phyloP scores from a whole-genome alignment of 2,888 invertebrate species.

The Lobophora halterata region DNA sequence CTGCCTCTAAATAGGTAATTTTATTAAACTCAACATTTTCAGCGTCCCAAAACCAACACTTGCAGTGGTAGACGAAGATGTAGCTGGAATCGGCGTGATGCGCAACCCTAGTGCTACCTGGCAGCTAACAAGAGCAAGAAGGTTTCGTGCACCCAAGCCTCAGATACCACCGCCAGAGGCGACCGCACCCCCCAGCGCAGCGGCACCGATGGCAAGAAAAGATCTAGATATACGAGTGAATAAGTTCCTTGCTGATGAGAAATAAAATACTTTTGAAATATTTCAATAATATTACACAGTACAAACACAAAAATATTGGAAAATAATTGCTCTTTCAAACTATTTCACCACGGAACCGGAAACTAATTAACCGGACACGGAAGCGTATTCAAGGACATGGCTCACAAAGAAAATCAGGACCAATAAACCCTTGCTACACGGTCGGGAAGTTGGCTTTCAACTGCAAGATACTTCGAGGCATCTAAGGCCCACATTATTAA shows the following conservation, averaged over 20 bases:
- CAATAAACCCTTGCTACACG: too few relatives aligned
- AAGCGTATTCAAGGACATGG: too few relatives aligned
- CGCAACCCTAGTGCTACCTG: conserved; percentile 59
- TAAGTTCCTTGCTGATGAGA: conserved; percentile 48
- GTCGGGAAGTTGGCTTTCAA: too few relatives aligned
- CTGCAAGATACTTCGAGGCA: too few relatives aligned
- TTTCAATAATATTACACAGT: background rate
- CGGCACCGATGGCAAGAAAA: conserved; percentile 56
- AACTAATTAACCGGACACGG: too few relatives aligned
- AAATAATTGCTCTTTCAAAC: too few relatives aligned
- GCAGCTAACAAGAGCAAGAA: conserved; percentile 68
- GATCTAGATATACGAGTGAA: conserved; percentile 61
- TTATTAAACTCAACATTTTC: too few relatives aligned
- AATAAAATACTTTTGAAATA: conserved; percentile 8
- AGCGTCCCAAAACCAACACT: conserved; percentile 58
- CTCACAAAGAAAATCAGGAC: too few relatives aligned
- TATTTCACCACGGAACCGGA: too few relatives aligned
- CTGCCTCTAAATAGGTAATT: too few relatives aligned
- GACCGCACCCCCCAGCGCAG: conserved; percentile 53
- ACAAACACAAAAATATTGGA: too few relatives aligned
- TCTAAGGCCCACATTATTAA: too few relatives aligned
- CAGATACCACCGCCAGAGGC: conserved; percentile 54
- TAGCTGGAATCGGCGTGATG: conserved; percentile 45
- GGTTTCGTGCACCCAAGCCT: conserved; percentile 57
- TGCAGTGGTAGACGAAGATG: conserved; percentile 51